Percentiles rank a stretch among this genome's conserved stretches.
Evolutionary conservation across 2,888 invertebrate species (phyloP).

Genomic region (Dascillus cervinus): DNA sequence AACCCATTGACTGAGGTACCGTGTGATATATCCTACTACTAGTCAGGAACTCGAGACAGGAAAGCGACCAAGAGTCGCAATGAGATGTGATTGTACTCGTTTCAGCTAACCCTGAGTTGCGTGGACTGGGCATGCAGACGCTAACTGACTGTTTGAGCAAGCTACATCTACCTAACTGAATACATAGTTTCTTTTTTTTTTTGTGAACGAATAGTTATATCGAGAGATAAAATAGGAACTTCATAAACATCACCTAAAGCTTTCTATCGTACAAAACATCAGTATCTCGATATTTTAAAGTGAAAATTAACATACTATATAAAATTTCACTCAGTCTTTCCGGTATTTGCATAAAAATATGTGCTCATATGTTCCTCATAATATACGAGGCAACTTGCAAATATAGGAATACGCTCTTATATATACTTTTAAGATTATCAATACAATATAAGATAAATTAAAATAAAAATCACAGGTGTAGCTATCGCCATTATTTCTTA

Average conservation of each 20-base stretch:
- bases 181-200: no score
- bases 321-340: constrained; percentile 49
- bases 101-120: constrained; percentile 44
- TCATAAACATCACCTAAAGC: constrained; percentile 46
- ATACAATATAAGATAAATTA: constrained; percentile 39
- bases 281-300: constrained; percentile 42
- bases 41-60: constrained; percentile 44
- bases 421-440: constrained; percentile 31
- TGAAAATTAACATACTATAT: constrained; percentile 47
- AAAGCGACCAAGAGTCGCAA: constrained; percentile 28
- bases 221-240: constrained; percentile 47
- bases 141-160: constrained; percentile 43
- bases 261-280: constrained; percentile 44
- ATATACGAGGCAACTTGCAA: constrained; percentile 42
- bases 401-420: constrained; percentile 33
- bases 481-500: constrained; percentile 40
- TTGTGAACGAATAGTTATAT: constrained; percentile 42
- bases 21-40: constrained; percentile 30
- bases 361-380: constrained; percentile 43
- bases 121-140: constrained; percentile 40
- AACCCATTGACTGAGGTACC: constrained; percentile 27
- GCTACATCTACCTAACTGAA: constrained; percentile 44
- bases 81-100: constrained; percentile 41
- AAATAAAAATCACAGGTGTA: constrained; percentile 47
- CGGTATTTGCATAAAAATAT: constrained; percentile 47